Conservation (phyloP, 2,888 invertebrate genomes). For the Ephialtes manifestator region DNA sequence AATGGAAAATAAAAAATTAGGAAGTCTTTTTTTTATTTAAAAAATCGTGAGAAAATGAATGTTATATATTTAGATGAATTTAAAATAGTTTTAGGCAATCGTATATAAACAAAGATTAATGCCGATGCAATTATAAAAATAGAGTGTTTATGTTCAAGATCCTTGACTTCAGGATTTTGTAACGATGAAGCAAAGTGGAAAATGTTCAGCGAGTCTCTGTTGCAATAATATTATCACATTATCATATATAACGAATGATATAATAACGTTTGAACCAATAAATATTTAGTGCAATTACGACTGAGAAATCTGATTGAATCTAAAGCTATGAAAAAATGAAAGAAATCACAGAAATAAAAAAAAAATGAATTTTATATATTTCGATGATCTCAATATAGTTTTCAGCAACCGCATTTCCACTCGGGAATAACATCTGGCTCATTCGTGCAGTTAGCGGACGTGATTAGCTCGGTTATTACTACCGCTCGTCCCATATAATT, state of each 20-base stretch:
- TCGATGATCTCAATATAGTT: not conserved
- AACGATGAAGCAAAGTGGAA: not conserved
- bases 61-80: no score
- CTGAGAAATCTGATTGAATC: not conserved
- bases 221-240: not conserved
- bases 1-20: no score
- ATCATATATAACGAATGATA: not conserved
- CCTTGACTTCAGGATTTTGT: slow-evolving; percentile 6
- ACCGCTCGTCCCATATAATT: slow-evolving; percentile 29
- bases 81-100: no score
- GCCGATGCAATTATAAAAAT: not conserved
- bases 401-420: not conserved
- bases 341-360: not conserved
- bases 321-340: not conserved
- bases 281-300: not conserved
- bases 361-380: not conserved
- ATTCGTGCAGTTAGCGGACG: not conserved
- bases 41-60: no score
- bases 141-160: slow-evolving; percentile 5
- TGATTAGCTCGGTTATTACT: slow-evolving; percentile 48
- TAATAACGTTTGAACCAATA: not conserved
- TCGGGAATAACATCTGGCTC: not conserved
- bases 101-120: slow-evolving; percentile 13
- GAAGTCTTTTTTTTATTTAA: no score
- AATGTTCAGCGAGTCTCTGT: not conserved